phyloP scores from a whole-genome alignment of 2,888 invertebrate genomes.

The Eupithecia exiguata region DNA sequence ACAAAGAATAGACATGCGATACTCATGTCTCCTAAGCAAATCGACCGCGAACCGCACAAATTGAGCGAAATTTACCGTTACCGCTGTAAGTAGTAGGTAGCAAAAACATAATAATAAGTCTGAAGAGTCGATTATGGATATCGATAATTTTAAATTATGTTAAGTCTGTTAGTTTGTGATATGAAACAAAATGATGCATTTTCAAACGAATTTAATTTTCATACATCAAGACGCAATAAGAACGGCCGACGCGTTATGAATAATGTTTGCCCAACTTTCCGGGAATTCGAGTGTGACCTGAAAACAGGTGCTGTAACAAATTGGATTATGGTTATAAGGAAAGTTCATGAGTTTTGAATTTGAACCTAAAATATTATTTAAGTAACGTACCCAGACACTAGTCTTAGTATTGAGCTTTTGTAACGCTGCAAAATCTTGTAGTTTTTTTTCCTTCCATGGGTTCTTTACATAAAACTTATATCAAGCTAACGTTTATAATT shows the following conservation, averaged over 20 bases:
- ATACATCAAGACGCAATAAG: conserved; percentile 22
- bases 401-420: not conserved
- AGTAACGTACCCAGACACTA: not conserved
- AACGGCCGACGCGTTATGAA: conserved; percentile 35
- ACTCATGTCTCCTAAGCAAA: too few species aligned
- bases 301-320: conserved; percentile 7
- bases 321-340: not conserved
- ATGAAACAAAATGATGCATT: not conserved
- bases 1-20: too few species aligned
- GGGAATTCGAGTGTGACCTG: conserved; percentile 26
- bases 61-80: too few species aligned
- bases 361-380: not conserved
- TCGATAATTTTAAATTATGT: too few species aligned
- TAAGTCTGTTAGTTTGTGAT: too few species aligned
- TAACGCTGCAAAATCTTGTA: not conserved
- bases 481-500: too few species aligned
- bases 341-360: not conserved
- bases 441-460: too few species aligned
- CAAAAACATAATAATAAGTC: too few species aligned
- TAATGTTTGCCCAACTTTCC: conserved; percentile 32
- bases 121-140: too few species aligned
- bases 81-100: too few species aligned
- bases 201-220: conserved; percentile 14
- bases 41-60: too few species aligned
- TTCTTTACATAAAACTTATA: too few species aligned